Conservation (phyloP, 1,140 invertebrate species). For the Mesaphorura yosii region DNA sequence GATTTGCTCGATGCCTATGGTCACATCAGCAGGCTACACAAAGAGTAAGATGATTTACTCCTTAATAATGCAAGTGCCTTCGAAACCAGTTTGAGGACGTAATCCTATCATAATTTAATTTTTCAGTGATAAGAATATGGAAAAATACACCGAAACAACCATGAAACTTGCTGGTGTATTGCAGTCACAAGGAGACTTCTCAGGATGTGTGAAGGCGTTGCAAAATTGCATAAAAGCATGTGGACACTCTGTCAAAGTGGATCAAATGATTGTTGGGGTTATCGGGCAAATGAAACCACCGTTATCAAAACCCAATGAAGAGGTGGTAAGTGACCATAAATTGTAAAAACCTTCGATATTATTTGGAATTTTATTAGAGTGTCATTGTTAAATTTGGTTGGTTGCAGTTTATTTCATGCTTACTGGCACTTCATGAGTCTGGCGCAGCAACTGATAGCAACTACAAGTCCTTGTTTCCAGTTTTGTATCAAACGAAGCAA, state of each 20-base stretch:
- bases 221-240: slow-evolving; percentile 7
- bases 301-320: background rate
- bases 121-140: slow-evolving; percentile 8
- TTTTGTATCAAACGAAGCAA: slow-evolving; percentile 8
- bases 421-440: background rate
- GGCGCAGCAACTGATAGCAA: slow-evolving; percentile 10
- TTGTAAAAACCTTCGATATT: too few species aligned
- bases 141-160: slow-evolving; percentile 21
- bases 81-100: background rate
- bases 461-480: slow-evolving; percentile 14
- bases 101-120: background rate
- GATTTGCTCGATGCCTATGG: slow-evolving; percentile 25
- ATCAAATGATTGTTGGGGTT: slow-evolving; percentile 7
- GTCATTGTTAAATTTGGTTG: background rate
- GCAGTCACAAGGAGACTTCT: slow-evolving; percentile 10
- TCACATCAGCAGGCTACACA: slow-evolving; percentile 7
- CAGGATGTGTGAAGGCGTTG: slow-evolving; percentile 12
- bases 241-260: slow-evolving; percentile 11
- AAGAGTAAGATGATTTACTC: slow-evolving; percentile 13
- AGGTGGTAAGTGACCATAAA: background rate
- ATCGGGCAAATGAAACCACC: slow-evolving; percentile 5
- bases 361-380: background rate
- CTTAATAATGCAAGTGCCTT: too few species aligned
- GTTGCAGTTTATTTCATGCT: background rate
- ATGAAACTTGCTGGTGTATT: slow-evolving; percentile 15